Conservation (phyloP, 2,797 vertebrate species). For the Micropoecilia bifurca region DNA sequence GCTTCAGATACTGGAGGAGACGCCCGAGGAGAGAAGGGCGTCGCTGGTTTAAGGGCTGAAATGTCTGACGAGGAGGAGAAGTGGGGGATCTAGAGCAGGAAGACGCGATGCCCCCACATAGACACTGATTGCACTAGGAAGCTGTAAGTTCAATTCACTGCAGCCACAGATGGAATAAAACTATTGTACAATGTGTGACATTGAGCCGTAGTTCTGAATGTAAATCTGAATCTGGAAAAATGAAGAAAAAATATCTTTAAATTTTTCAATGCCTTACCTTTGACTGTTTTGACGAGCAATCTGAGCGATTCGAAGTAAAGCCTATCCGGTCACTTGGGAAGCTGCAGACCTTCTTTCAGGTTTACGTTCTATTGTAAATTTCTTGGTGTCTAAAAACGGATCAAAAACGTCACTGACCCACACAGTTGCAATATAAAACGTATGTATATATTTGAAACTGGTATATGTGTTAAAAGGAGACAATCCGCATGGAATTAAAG, state of each 20-base stretch:
- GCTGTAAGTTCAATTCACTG: slow-evolving; percentile 23
- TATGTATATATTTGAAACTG: not conserved
- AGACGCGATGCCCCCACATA: slow-evolving; percentile 51
- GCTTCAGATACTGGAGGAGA: slow-evolving; percentile 96
- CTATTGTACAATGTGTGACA: slow-evolving; percentile 23
- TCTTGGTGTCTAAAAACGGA: not conserved
- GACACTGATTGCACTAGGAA: slow-evolving; percentile 51
- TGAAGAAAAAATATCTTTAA: not conserved
- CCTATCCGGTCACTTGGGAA: not conserved
- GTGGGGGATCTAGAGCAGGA: slow-evolving; percentile 50
- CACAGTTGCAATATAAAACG: not conserved
- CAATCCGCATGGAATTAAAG: not conserved
- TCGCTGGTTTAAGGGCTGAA: slow-evolving; percentile 87
- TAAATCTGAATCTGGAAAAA: not conserved
- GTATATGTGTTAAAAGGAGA: not conserved
- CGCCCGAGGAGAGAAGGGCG: slow-evolving; percentile 91
- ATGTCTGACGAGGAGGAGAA: slow-evolving; percentile 52
- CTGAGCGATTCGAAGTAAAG: not conserved
- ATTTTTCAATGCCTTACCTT: not conserved
- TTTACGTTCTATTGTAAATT: not conserved
- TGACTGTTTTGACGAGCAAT: not conserved
- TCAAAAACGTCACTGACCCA: not conserved
- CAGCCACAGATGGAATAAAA: slow-evolving; percentile 1
- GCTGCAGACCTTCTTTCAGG: not conserved
- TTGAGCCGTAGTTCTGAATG: not conserved